These are phyloP conservation scores for Condylostylus longicornis DNA, from an alignment of 1,140 invertebrate genomes.

Conservation along the genomic window DNA sequence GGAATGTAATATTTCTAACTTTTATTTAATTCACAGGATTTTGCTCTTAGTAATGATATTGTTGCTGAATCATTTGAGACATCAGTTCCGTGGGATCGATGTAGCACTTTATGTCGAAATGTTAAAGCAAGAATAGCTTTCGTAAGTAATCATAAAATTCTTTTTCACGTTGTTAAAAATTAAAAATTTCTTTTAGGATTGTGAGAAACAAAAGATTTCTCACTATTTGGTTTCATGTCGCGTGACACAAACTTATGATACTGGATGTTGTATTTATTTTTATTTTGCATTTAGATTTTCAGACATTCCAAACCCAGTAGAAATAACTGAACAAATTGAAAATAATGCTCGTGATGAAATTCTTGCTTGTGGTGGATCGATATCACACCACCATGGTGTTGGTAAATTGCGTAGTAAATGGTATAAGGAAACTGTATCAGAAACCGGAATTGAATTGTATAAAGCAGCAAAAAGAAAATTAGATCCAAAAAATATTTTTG, in stretches of 20 bases:
- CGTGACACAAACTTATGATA: constrained; percentile 91
- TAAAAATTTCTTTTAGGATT: constrained; percentile 40
- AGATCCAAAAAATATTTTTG: constrained; percentile 92
- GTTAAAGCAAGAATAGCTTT: constrained; percentile 64
- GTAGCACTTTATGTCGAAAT: constrained; percentile 68
- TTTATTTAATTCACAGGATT: constrained; percentile 48
- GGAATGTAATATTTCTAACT: not conserved
- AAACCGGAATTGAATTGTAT: constrained; percentile 57
- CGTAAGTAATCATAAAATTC: constrained; percentile 11
- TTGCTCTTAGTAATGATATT: constrained; percentile 75
- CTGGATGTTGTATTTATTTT: constrained; percentile 94
- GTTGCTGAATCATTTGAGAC: constrained; percentile 97
- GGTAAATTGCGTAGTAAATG: constrained; percentile 83
- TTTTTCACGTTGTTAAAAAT: not conserved
- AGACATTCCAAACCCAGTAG: constrained; percentile 51
- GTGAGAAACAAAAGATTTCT: constrained; percentile 42
- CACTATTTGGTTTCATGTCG: constrained; percentile 61
- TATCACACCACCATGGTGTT: constrained; percentile 94
- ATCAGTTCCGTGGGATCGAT: constrained; percentile 89
- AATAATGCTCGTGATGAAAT: constrained; percentile 81
- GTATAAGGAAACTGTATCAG: constrained; percentile 61
- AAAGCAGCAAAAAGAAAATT: constrained; percentile 68
- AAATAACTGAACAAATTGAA: constrained; percentile 73
- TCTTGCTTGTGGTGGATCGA: constrained; percentile 72
- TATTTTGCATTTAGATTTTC: constrained; percentile 88